Evolutionary conservation across 2,888 invertebrate genomes (phyloP).

Genomic region (Hydrotaea cyrtoneurina): DNA sequence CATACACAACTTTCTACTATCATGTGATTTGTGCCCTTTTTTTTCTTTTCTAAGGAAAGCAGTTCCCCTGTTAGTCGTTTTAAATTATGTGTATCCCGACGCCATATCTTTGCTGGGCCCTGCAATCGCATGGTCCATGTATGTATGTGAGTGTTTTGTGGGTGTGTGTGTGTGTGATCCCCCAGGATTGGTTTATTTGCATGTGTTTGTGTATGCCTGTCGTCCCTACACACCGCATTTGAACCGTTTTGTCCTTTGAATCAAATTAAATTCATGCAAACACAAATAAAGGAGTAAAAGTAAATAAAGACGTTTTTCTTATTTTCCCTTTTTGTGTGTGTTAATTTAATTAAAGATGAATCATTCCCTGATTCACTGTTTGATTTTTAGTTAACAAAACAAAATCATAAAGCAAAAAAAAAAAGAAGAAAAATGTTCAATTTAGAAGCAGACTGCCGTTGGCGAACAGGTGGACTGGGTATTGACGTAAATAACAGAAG

Average conservation of each 20-base stretch:
- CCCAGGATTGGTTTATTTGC: not conserved
- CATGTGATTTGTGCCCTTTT: no score
- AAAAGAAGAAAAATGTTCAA: no score
- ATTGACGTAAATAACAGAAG: not conserved
- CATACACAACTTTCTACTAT: no score
- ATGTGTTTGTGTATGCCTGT: not conserved
- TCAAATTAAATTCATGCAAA: slow-evolving; percentile 2
- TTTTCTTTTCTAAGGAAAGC: not conserved
- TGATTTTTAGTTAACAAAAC: not conserved
- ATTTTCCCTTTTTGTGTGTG: not conserved
- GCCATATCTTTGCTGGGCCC: not conserved
- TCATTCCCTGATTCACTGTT: not conserved
- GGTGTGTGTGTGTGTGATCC: not conserved
- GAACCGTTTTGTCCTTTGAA: not conserved
- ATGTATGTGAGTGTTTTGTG: not conserved
- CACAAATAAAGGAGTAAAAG: slow-evolving; percentile 10
- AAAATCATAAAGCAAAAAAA: no score
- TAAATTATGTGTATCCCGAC: not conserved
- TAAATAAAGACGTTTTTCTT: not conserved
- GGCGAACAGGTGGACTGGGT: no score
- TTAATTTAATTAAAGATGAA: slow-evolving; percentile 13
- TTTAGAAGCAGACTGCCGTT: not conserved
- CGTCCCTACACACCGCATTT: not conserved
- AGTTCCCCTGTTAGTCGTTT: slow-evolving; percentile 5
- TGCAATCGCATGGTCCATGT: not conserved